phyloP scores from a whole-genome alignment of 2,113 vertebrate species.

The Odontesthes bonariensis region DNA sequence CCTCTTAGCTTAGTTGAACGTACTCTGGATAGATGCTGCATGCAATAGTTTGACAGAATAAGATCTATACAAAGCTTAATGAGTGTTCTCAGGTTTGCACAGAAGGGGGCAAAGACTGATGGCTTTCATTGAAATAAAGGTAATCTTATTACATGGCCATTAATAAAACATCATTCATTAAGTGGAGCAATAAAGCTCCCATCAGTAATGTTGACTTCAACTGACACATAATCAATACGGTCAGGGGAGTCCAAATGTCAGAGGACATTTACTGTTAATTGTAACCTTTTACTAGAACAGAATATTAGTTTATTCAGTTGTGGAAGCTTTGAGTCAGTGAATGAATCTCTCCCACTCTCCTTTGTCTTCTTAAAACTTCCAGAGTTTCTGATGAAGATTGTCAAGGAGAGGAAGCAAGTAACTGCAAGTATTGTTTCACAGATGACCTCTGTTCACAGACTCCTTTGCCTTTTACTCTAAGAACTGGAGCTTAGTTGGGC shows the following conservation, averaged over 20 bases:
- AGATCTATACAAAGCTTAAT: constrained; percentile 59
- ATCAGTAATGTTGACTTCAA: constrained; percentile 72
- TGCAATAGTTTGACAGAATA: constrained; percentile 7
- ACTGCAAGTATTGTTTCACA: constrained; percentile 27
- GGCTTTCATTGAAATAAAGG: constrained; percentile 73
- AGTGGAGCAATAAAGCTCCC: constrained; percentile 75
- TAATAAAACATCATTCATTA: constrained; percentile 84
- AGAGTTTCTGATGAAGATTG: constrained; percentile 21
- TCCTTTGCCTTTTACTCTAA: constrained; percentile 29
- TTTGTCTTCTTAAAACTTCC: neutral
- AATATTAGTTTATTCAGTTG: constrained; percentile 4
- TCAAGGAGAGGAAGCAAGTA: neutral
- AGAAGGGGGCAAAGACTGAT: constrained; percentile 72
- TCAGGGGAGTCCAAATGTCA: constrained; percentile 49
- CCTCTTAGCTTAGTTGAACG: too few species aligned
- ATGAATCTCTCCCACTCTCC: neutral
- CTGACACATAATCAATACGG: constrained; percentile 65
- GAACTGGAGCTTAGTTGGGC: constrained; percentile 21
- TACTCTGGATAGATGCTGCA: neutral
- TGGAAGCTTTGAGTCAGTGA: neutral
- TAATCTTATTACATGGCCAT: constrained; percentile 79
- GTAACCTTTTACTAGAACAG: constrained; percentile 30
- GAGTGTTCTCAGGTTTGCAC: constrained; percentile 57
- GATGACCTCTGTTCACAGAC: neutral
- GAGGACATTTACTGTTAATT: constrained; percentile 30